A percentile compares a stretch with the other conserved stretches of the same genome.
Conservation (phyloP, 2,888 invertebrate genomes). For the Lasius fuliginosus region DNA sequence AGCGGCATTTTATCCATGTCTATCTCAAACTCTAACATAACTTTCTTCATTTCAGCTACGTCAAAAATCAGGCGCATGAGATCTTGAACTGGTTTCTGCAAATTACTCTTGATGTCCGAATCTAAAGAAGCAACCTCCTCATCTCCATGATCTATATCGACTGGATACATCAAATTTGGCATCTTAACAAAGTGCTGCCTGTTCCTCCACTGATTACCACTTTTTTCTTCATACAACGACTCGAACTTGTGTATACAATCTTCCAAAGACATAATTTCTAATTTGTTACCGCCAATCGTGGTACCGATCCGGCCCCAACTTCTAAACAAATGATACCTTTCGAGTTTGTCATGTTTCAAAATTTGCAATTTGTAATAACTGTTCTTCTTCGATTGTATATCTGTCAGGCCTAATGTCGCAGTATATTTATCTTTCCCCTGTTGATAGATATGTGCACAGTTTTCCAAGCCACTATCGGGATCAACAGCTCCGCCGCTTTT, state of each 20-base stretch:
- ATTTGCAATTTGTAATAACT: conserved; percentile 98
- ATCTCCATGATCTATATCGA: conserved; percentile 96
- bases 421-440: conserved; percentile 90
- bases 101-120: conserved; percentile 89
- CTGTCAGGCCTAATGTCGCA: conserved; percentile 94
- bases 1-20: conserved; percentile 99
- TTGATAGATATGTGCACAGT: conserved; percentile 93
- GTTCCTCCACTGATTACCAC: conserved; percentile 93
- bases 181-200: conserved; percentile 90
- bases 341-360: conserved; percentile 91
- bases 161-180: conserved; percentile 93
- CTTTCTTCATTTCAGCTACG: conserved; percentile 95
- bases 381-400: conserved; percentile 95
- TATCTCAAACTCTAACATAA: conserved; percentile 97
- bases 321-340: conserved; percentile 93
- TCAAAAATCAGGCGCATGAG: conserved; percentile 96
- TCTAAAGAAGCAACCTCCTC: conserved; percentile 86
- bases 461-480: conserved; percentile 94
- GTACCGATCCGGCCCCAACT: conserved; percentile 99
- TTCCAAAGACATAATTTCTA: conserved; percentile 87
- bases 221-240: conserved; percentile 91
- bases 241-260: conserved; percentile 90
- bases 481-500: conserved; percentile 97
- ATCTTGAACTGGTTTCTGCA: conserved; percentile 93
- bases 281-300: conserved; percentile 92